A percentile compares a stretch with the other conserved stretches of the same genome.
Conservation (phyloP, 2,797 vertebrate species). For the Emys orbicularis region DNA sequence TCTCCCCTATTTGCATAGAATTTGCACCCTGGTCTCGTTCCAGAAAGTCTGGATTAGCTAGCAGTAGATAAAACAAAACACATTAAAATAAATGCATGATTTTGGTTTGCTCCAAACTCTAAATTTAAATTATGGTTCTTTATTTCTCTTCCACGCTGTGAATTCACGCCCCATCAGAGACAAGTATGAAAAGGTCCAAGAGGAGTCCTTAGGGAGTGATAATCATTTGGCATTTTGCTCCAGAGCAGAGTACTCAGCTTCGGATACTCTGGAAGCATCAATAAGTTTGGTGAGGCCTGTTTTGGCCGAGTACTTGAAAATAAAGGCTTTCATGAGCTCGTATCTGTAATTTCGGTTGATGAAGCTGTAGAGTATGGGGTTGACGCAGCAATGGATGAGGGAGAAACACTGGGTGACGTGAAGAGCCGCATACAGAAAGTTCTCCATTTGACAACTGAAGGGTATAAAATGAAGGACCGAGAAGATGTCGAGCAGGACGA, state of each 20-base stretch:
- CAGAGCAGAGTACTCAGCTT: slow-evolving; percentile 90
- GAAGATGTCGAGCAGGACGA: slow-evolving; percentile 90
- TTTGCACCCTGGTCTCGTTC: rapidly evolving
- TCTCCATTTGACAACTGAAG: slow-evolving; percentile 92
- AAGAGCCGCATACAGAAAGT: slow-evolving; percentile 89
- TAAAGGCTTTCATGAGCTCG: slow-evolving; percentile 98
- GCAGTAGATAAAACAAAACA: slow-evolving; percentile 31
- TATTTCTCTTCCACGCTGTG: slow-evolving; percentile 39
- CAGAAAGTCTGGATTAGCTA: neutral
- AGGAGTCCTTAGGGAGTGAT: neutral
- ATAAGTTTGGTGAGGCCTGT: slow-evolving; percentile 94
- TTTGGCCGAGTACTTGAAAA: slow-evolving; percentile 96
- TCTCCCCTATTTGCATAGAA: neutral
- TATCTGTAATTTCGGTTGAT: slow-evolving; percentile 96
- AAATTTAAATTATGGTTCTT: slow-evolving; percentile 26
- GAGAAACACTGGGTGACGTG: slow-evolving; percentile 96
- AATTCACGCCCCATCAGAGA: neutral
- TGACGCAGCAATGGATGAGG: slow-evolving; percentile 94
- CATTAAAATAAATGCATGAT: neutral
- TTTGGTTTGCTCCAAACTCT: slow-evolving; percentile 15
- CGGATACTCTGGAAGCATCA: slow-evolving; percentile 88
- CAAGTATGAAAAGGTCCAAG: neutral
- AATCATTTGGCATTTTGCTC: slow-evolving; percentile 82
- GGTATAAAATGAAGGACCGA: slow-evolving; percentile 89
- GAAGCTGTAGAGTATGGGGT: slow-evolving; percentile 97